Percentiles rank a stretch among this genome's conserved stretches.
phyloP scores from a whole-genome alignment of 2,888 invertebrate species.

The Ashinkailepas kermadecensis region DNA sequence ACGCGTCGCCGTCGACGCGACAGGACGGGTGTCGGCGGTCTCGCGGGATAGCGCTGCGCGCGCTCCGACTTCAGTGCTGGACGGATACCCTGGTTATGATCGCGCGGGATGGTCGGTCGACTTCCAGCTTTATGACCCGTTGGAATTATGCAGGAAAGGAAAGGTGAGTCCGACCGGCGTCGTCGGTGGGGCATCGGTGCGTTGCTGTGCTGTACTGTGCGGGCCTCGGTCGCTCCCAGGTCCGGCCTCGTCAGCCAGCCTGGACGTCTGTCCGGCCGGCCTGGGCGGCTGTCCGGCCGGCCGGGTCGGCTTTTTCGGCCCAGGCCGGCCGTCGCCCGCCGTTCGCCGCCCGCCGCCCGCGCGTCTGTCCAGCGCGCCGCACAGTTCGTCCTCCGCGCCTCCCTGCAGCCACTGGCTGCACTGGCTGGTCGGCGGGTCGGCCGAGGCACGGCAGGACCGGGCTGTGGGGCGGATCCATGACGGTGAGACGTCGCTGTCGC shows the following conservation, averaged over 20 bases:
- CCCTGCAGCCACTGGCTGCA: too few relatives aligned
- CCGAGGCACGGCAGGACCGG: too few relatives aligned
- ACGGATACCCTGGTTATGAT: not conserved
- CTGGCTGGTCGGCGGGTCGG: too few relatives aligned
- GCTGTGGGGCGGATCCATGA: too few relatives aligned
- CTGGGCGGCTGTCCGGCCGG: not conserved
- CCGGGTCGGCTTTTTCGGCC: constrained; percentile 13
- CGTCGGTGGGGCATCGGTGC: not conserved
- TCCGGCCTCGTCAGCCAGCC: not conserved
- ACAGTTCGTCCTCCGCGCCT: too few relatives aligned
- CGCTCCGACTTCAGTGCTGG: not conserved
- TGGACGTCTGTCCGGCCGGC: not conserved
- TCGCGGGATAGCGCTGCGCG: not conserved
- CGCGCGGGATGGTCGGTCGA: not conserved
- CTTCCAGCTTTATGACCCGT: constrained; percentile 11
- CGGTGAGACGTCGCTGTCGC: too few relatives aligned
- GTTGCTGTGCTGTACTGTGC: too few relatives aligned
- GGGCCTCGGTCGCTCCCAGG: too few relatives aligned
- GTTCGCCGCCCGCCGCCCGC: too few relatives aligned
- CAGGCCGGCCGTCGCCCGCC: too few relatives aligned
- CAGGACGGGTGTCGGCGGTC: not conserved
- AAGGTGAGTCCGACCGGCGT: not conserved
- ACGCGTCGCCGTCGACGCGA: not conserved
- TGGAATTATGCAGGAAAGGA: constrained; percentile 22
- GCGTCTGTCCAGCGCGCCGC: too few relatives aligned